Conservation (phyloP, 64 coral and sea anemone species). For the Stichodactyla helianthus region DNA sequence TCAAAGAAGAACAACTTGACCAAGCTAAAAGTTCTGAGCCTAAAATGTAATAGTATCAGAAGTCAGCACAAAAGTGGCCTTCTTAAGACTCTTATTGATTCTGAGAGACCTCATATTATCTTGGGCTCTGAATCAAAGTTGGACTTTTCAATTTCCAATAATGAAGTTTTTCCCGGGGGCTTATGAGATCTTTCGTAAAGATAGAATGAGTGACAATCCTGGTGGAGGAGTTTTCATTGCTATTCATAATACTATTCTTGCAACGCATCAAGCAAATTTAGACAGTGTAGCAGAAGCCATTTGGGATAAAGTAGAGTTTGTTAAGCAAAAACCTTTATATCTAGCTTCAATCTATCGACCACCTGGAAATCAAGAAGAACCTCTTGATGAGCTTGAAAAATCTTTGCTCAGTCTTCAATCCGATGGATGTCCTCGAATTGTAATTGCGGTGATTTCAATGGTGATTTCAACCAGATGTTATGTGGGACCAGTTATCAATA, state of each 20-base stretch:
- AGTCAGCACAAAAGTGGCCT: conserved; percentile 58
- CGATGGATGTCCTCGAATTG: conserved; percentile 41
- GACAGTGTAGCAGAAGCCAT: conserved; percentile 45
- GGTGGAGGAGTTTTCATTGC: conserved; percentile 66
- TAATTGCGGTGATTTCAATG: conserved; percentile 55
- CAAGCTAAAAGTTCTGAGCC: conserved; percentile 43
- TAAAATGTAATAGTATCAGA: conserved; percentile 61
- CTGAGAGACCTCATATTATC: background rate
- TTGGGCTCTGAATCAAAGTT: conserved; percentile 24
- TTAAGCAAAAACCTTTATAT: conserved; percentile 52
- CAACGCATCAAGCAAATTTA: conserved; percentile 36
- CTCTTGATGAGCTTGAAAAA: conserved; percentile 40
- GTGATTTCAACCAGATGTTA: conserved; percentile 39
- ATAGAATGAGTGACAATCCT: conserved; percentile 47
- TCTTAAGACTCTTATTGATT: conserved; percentile 20
- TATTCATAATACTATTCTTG: conserved; percentile 64
- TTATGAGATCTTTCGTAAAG: conserved; percentile 69
- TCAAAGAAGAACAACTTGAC: conserved; percentile 19
- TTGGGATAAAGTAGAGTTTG: conserved; percentile 56
- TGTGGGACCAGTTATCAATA: conserved; percentile 41
- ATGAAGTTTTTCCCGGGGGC: conserved; percentile 48
- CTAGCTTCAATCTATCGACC: conserved; percentile 54
- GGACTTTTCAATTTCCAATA: conserved; percentile 38
- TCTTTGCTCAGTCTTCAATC: conserved; percentile 34
- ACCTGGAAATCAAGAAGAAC: conserved; percentile 38